phyloP scores from a whole-genome alignment of 2,113 vertebrate genomes.

The Ageneiosus marmoratus region DNA sequence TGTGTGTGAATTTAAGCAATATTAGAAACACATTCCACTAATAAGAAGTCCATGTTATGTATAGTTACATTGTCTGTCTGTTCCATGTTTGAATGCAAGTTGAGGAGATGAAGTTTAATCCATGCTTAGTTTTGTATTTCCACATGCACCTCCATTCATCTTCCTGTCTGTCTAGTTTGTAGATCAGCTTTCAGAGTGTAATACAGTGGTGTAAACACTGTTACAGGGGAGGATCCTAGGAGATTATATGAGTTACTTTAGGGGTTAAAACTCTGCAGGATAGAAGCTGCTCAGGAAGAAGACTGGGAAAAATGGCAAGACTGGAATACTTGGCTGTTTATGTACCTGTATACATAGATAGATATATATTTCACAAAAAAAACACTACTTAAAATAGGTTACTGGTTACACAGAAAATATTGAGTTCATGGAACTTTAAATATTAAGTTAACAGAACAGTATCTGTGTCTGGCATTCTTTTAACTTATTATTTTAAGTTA shows the following conservation, averaged over 20 bases:
- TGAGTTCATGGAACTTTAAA: no score
- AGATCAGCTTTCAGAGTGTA: neutral
- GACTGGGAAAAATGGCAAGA: neutral
- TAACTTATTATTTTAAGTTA: no score
- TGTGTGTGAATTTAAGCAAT: neutral
- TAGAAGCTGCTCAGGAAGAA: neutral
- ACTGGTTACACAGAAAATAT: no score
- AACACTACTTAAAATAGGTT: no score
- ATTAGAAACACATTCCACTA: slow-evolving; percentile 6
- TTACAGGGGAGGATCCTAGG: neutral
- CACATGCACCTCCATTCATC: neutral
- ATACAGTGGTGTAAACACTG: neutral
- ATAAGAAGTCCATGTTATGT: neutral
- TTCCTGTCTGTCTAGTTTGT: neutral
- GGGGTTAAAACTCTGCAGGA: neutral
- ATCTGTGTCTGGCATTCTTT: no score
- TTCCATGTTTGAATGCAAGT: neutral
- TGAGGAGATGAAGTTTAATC: neutral
- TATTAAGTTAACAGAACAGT: no score
- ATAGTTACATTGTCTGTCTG: neutral
- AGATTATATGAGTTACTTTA: neutral
- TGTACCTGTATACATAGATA: no score
- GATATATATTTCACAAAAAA: no score
- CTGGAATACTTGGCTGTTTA: neutral
- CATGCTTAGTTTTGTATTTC: neutral